A percentile compares a stretch with the other conserved stretches of the same genome.
These are phyloP conservation scores for Aphelocoma californica DNA, from an alignment of 2,797 vertebrate species.

Conservation along the genomic window DNA sequence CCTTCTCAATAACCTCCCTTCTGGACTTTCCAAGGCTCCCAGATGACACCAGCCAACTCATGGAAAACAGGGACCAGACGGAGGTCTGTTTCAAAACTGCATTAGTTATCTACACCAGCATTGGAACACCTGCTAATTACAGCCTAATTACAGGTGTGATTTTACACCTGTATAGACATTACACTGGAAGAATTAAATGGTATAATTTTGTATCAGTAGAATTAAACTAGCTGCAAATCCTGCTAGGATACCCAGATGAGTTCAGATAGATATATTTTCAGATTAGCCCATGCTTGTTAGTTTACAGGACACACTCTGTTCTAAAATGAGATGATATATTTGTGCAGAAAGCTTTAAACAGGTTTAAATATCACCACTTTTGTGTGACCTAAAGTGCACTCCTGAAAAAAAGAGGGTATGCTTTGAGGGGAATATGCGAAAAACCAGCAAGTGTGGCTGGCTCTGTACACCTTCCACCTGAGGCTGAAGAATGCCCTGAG, in stretches of 20 bases:
- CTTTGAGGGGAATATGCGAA: not conserved
- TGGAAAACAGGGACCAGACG: not conserved
- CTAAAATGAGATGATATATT: not conserved
- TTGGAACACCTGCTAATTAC: not conserved
- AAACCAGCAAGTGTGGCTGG: not conserved
- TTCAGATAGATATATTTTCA: not conserved
- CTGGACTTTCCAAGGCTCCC: not conserved
- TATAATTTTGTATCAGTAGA: not conserved
- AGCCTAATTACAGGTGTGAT: not conserved
- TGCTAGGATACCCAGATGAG: not conserved
- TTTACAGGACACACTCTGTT: not conserved
- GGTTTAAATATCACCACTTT: not conserved
- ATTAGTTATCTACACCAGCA: not conserved
- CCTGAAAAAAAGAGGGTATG: not conserved
- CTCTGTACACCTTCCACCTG: not conserved
- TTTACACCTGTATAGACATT: not conserved
- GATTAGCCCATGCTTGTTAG: not conserved
- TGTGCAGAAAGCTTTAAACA: not conserved
- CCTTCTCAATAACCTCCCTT: not conserved
- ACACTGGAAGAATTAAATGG: not conserved
- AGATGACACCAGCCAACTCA: not conserved
- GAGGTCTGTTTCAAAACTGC: not conserved
- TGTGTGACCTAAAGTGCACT: not conserved
- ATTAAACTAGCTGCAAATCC: not conserved
- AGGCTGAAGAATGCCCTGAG: not conserved